phyloP scores from a whole-genome alignment of 1,140 invertebrate genomes.

The Philaenus spumarius region DNA sequence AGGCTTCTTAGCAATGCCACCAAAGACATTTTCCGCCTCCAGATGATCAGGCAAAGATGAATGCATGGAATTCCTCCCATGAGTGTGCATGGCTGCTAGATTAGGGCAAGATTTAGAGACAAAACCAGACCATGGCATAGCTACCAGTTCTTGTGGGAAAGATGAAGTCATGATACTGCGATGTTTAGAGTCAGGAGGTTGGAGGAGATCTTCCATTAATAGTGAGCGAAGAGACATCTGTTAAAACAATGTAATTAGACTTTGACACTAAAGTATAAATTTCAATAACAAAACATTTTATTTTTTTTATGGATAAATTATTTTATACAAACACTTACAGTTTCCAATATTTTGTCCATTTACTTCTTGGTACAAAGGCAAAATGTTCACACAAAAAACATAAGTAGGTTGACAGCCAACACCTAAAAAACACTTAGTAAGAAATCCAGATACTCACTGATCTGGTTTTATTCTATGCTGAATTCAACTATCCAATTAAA shows the following conservation, averaged over 20 bases:
- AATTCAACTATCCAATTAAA: too few species aligned
- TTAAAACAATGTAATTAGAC: conserved; percentile 22
- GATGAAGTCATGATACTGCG: conserved; percentile 74
- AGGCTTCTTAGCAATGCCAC: conserved; percentile 15
- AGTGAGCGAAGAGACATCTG: conserved; percentile 74
- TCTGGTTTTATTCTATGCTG: too few species aligned
- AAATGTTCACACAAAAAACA: too few species aligned
- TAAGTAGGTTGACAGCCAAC: too few species aligned
- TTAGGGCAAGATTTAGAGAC: conserved; percentile 83
- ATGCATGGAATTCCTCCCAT: conserved; percentile 13
- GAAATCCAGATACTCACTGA: too few species aligned
- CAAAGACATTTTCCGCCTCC: conserved; percentile 47
- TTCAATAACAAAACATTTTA: neutral
- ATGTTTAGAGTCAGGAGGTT: conserved; percentile 66
- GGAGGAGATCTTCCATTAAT: conserved; percentile 80
- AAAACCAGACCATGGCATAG: conserved; percentile 41
- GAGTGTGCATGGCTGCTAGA: conserved; percentile 37
- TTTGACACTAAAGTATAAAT: neutral
- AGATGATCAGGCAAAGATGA: conserved; percentile 56
- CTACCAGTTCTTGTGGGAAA: conserved; percentile 41
- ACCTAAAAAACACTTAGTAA: too few species aligned
- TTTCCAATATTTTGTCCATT: too few species aligned
- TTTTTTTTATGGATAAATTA: too few species aligned
- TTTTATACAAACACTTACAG: too few species aligned
- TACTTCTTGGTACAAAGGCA: too few species aligned